Evolutionary conservation across 2,888 invertebrate species (phyloP), one percentile per base, ranked within the genome.

Genomic region (Drosophila koepferae): DNA sequence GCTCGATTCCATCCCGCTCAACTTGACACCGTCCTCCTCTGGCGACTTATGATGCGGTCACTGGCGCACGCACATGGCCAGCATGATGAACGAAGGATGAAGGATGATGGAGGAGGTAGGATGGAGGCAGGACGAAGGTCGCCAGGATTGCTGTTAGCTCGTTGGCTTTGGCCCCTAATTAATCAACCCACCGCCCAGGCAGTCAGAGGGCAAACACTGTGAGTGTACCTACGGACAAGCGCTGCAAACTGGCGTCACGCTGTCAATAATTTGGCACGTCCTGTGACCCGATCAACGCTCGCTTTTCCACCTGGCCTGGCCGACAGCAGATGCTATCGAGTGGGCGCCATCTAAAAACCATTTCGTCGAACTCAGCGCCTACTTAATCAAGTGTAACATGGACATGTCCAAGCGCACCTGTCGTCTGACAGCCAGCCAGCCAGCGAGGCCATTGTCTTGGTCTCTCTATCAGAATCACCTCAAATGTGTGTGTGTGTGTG

Each of bases 211-310:
- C 54, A 54, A 56, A 59, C 60, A 63, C 56, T 40, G 44, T 23
- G 51, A 69, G 41, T 40, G n/a, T 49, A 31, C 49, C 31, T 72
- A 28, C 28, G 28, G 28, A 6, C 6, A 6, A 49, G 56, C 56
- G 58, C 59, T 48, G 41, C 55, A 7, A 41, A n/a, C 55, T 59
- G 69, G 67, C 72, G 65, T 68, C 71, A 66, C 60, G 83, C 82
- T 87, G 85, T 86, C 90, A 86, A 86, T 89, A 89, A 89, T 86
- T 89, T 86, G 82, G 82, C 85, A 87, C 85, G 88, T 84, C 75
- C 85, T 77, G 59, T 81, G 73, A 72, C 68, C 72, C 61, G 53
- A 63, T 56, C 49, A 48, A 18, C 51, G 49, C 38, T 54, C n/a
- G 34, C 43, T 56, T 28, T 62, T 34, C 63, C 64, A 23, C 41